Base-by-base conservation (phyloP, 1,140 invertebrate genomes). In the Drosophila ananassae region DNA sequence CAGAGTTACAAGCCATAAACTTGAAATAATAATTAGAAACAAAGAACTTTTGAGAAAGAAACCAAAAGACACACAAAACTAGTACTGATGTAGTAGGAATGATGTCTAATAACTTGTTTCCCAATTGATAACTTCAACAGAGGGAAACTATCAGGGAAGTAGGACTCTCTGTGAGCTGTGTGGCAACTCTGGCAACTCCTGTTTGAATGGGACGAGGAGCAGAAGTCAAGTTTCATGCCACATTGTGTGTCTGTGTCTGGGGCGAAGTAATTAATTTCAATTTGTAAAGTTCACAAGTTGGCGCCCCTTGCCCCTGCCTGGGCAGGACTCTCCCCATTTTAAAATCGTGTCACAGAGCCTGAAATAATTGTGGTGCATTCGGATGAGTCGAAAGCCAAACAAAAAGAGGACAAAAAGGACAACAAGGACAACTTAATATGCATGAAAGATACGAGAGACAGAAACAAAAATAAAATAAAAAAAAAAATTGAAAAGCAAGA, bases 241-340 rank as follows among this genome's bases (percentile, higher is more conserved):
- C 41, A 37, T 37, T 37, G 34, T 37, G 34, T 37, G 34, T 37
- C 34, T 3, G 3, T 12, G 34, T 9, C 25, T 61, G 53, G 56
- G 59, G 63, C 64, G 60, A 71, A 82, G 82, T 85, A 85, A 85
- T 85, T 87, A 81, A 87, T 85, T 87, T 85, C 82, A 81, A 81
- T 85, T 87, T 85, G 81, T 77, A 81, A 87, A 85, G 77, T 87
- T 85, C 81, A 87, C 77, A 67, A 87, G 73, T 80, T 79, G 74
- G 64, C 60, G 48, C 55, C 4, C 47, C n/a, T n/a, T n/a, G n/a
- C n/a, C n/a, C n/a, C n/a, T n/a, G n/a, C n/a, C n/a, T n/a, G n/a
- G n/a, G n/a, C n/a, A n/a, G n/a, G n/a, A 37, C 25, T 6, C 46
- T 37, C 8, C 0, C 39, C 37, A 21, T 17, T 8, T 13, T 6